phyloP scores from a whole-genome alignment of 2,888 invertebrate genomes.

The Boloria selene region DNA sequence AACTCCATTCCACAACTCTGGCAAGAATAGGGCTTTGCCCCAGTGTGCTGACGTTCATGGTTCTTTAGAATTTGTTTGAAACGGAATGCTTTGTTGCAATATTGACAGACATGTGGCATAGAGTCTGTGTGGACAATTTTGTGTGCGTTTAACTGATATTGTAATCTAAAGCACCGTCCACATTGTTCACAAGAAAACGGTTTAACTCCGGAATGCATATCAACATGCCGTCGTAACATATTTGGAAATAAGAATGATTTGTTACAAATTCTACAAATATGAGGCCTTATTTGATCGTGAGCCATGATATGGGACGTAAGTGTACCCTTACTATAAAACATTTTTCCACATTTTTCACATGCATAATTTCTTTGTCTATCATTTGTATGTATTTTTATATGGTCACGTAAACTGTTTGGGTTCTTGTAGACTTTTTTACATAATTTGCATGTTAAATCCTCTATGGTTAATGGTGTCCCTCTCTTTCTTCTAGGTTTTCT shows the following conservation, averaged over 20 bases:
- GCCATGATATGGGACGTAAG: conserved; percentile 72
- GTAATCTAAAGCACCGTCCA: conserved; percentile 80
- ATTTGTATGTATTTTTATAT: conserved; percentile 84
- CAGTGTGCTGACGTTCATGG: conserved; percentile 88
- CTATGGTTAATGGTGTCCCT: conserved; percentile 65
- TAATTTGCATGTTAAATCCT: conserved; percentile 65
- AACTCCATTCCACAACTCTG: conserved; percentile 87
- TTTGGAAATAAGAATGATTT: conserved; percentile 71
- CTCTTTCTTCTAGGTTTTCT: conserved; percentile 60
- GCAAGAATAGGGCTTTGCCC: conserved; percentile 88
- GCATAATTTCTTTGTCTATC: conserved; percentile 72
- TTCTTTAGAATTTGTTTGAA: conserved; percentile 88
- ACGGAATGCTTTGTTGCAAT: conserved; percentile 88
- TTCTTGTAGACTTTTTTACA: conserved; percentile 71
- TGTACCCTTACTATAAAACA: conserved; percentile 73
- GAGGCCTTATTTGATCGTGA: conserved; percentile 68
- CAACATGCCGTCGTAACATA: conserved; percentile 70
- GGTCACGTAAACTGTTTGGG: conserved; percentile 66
- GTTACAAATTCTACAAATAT: conserved; percentile 70
- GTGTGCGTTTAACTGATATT: conserved; percentile 88
- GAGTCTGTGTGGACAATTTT: conserved; percentile 89
- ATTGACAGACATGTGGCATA: conserved; percentile 89
- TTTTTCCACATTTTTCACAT: conserved; percentile 73
- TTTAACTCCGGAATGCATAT: conserved; percentile 72
- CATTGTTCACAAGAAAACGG: conserved; percentile 74